Base-by-base conservation (phyloP, 2,797 vertebrate genomes). In the Furcifer pardalis region DNA sequence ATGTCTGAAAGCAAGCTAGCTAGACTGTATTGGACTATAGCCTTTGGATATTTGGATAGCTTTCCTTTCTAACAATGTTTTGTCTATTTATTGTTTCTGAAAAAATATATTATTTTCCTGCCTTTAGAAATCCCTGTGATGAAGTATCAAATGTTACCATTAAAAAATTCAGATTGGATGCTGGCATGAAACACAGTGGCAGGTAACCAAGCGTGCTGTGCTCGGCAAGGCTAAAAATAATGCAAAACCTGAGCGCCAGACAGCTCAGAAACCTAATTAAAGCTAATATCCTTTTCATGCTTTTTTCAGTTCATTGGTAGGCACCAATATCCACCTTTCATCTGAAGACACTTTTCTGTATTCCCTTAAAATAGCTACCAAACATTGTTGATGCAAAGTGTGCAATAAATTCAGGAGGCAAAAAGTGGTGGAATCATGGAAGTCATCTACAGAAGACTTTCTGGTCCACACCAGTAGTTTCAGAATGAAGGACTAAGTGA, bases 51-150 rank as follows among this genome's bases (percentile, higher is more conserved):
- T 86, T 86, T 84, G 79, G 87, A 87, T 75, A 83, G 71, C 71
- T 90, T 92, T 85, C 77, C 65, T 90, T 92, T 93, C 84, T 84
- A 92, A 81, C 30, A 78, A 71, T 76, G 32, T 85, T 89, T 87
- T 79, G 87, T 91, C 84, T 90, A 84, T 77, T 91, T 90, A 86
- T 77, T 84, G 65, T 86, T 91, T 93, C 88, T 89, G 83, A 89
- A 90, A 86, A 86, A 83, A 0, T 77, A 30, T 42, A 77, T 77
- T 46, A 0, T 77, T 92, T 92, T 42, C 3, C 66, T 32, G 60
- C 1, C 30, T 15, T 42, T 88, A 87, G 72, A 46, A 13, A 79
- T 89, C 68, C 74, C 49, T 63, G 32, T 74, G 13, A 87, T 69
- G 63, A 19, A 17, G 56, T 81, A 83, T 90, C 75, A 76, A 85